These are phyloP conservation scores for Leptogaster cylindrica DNA, from an alignment of 2,888 invertebrate species.

Conservation along the genomic window DNA sequence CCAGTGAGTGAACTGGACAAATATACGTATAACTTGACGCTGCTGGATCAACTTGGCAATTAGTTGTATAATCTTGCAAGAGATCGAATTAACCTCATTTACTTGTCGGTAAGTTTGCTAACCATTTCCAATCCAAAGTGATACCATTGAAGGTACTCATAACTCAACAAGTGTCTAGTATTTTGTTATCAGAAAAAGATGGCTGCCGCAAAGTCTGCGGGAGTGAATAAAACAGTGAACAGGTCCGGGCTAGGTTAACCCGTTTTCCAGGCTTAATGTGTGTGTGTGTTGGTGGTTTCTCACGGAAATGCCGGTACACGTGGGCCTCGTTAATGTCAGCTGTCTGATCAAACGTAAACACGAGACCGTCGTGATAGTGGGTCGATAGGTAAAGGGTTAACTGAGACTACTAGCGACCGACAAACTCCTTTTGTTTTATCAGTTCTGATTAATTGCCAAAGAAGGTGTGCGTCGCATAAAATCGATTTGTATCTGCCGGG, in stretches of 20 bases:
- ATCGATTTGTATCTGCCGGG: no score
- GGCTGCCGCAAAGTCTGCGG: not conserved
- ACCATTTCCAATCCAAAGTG: not conserved
- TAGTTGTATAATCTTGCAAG: not conserved
- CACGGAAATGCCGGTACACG: not conserved
- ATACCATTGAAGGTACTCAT: not conserved
- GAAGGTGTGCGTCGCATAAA: no score
- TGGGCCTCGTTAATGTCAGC: not conserved
- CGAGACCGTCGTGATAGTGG: not conserved
- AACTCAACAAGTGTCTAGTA: constrained; percentile 13
- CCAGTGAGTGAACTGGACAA: no score
- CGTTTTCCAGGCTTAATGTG: not conserved
- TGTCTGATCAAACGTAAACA: constrained; percentile 10
- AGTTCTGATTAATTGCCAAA: no score
- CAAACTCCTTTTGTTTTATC: no score
- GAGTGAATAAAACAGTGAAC: no score
- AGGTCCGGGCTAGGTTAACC: not conserved
- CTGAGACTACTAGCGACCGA: no score
- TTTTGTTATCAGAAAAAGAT: not conserved
- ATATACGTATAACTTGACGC: no score
- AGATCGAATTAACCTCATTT: not conserved
- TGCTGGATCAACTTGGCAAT: not conserved
- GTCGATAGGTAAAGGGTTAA: no score
- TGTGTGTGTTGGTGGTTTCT: not conserved
- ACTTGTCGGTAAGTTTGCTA: not conserved